These are phyloP conservation scores for Gorsachius magnificus DNA, from an alignment of 2,797 vertebrate species.

Conservation along the genomic window DNA sequence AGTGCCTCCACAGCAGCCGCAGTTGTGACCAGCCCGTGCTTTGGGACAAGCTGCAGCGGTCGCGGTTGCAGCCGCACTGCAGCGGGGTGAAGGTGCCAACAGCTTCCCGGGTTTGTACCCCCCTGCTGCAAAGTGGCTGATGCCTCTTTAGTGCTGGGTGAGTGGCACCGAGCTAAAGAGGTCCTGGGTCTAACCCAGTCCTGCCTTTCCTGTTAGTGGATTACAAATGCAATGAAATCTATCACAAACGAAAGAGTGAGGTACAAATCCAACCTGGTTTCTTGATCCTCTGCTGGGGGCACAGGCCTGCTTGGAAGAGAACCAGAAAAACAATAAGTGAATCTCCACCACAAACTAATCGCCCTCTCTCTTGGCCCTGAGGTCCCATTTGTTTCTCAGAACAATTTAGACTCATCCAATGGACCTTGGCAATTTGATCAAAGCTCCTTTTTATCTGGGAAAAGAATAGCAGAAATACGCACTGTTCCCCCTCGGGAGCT, in stretches of 20 bases:
- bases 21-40: accelerated
- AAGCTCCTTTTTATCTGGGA: background rate
- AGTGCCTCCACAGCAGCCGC: background rate
- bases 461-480: background rate
- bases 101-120: background rate
- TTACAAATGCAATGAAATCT: background rate
- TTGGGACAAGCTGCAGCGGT: background rate
- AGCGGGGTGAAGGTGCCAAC: background rate
- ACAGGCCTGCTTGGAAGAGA: constrained; percentile 34
- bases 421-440: background rate
- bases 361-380: background rate
- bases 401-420: background rate
- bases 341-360: background rate
- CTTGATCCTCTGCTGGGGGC: constrained; percentile 51
- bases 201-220: background rate
- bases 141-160: background rate
- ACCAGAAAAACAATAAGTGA: background rate
- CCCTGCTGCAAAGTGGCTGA: background rate
- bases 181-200: background rate
- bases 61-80: accelerated
- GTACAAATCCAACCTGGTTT: constrained; percentile 41
- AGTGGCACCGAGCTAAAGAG: background rate
- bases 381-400: background rate
- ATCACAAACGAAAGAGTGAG: background rate
- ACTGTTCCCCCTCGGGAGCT: background rate